Percentiles rank a stretch among this genome's conserved stretches.
These are phyloP conservation scores for Amazona vittata DNA, from an alignment of 2,113 vertebrate species.

Conservation along the genomic window DNA sequence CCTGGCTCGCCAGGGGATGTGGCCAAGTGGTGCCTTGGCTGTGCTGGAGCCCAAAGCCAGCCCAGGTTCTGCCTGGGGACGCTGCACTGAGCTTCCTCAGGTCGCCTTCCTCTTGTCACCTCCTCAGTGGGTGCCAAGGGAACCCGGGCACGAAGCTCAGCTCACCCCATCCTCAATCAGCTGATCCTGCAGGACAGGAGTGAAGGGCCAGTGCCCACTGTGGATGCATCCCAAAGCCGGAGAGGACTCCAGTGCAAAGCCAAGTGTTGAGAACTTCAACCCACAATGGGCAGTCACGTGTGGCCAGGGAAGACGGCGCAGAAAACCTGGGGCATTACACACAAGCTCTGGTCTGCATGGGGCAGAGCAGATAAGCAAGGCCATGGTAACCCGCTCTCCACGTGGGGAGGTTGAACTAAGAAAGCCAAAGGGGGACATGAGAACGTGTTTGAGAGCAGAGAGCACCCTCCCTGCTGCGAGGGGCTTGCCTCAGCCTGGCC, in stretches of 20 bases:
- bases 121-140: background rate
- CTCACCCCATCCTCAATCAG: background rate
- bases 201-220: fast-evolving
- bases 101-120: background rate
- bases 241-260: fast-evolving
- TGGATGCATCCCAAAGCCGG: fast-evolving
- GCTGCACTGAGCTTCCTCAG: background rate
- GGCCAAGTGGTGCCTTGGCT: background rate
- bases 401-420: background rate
- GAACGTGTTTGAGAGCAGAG: background rate
- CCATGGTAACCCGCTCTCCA: background rate
- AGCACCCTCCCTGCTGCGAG: background rate
- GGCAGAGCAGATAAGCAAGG: background rate
- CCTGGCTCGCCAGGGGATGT: background rate
- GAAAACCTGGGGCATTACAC: background rate
- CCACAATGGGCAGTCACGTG: background rate
- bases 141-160: background rate
- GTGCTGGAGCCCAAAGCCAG: background rate
- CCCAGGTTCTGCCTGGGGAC: background rate
- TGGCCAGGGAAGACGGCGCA: background rate
- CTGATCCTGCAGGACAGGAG: background rate
- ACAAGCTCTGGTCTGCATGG: background rate
- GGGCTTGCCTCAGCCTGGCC: background rate
- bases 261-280: fast-evolving
- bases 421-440: background rate